Evolutionary conservation across 2,888 invertebrate species (phyloP).

Genomic region (Sinelater perroti): DNA sequence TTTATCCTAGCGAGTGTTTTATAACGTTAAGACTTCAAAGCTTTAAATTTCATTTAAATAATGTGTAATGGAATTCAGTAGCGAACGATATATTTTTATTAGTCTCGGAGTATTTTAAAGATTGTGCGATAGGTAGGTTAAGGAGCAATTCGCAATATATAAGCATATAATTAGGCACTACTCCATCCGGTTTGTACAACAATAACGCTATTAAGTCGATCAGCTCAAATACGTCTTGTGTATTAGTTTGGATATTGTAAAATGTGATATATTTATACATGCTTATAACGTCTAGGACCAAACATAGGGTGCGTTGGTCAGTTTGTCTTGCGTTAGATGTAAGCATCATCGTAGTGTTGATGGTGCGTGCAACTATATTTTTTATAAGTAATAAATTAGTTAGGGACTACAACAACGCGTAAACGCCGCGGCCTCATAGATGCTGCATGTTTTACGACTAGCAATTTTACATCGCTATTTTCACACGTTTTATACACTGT

Average conservation of each 20-base stretch:
- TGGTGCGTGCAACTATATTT: slow-evolving; percentile 27
- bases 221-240: slow-evolving; percentile 38
- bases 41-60: no score
- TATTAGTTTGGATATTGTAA: slow-evolving; percentile 29
- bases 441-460: slow-evolving; percentile 11
- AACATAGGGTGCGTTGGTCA: slow-evolving; percentile 35
- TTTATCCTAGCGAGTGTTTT: no score
- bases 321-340: slow-evolving; percentile 17
- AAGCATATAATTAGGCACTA: slow-evolving; percentile 41
- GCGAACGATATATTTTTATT: no score
- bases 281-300: slow-evolving; percentile 46
- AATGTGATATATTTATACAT: slow-evolving; percentile 44
- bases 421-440: background rate
- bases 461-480: background rate
- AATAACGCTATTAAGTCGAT: slow-evolving; percentile 47
- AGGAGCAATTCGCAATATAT: slow-evolving; percentile 17
- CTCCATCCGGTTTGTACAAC: slow-evolving; percentile 56
- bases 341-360: slow-evolving; percentile 16
- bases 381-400: slow-evolving; percentile 15
- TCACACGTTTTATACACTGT: slow-evolving; percentile 4
- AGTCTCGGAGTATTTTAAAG: no score
- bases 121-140: background rate
- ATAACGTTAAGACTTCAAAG: no score
- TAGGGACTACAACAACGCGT: background rate
- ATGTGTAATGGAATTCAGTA: no score